Evolutionary conservation across 2,113 vertebrate genomes (phyloP).

Genomic region (Mormoops blainvillei): DNA sequence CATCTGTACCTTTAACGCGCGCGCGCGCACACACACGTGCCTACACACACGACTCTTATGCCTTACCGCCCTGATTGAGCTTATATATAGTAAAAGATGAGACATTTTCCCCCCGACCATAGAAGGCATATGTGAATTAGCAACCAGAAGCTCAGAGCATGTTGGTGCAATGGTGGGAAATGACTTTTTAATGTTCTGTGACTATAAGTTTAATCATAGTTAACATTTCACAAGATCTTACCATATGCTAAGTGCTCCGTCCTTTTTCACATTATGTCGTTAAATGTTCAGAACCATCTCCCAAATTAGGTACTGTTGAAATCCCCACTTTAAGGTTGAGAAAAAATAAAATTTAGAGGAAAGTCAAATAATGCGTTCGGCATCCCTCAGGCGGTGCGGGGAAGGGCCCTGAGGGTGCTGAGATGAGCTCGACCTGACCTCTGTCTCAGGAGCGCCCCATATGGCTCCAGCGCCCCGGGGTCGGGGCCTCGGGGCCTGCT

Average conservation of each 20-base stretch:
- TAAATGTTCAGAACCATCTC: neutral
- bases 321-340: neutral
- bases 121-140: neutral
- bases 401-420: neutral
- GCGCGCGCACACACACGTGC: too few species aligned
- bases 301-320: neutral
- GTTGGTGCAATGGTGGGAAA: neutral
- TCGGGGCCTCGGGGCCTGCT: rapidly evolving
- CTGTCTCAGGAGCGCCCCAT: too few species aligned
- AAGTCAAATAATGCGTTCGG: neutral
- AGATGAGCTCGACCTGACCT: too few species aligned
- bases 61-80: neutral
- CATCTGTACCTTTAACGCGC: neutral
- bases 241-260: neutral
- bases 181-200: neutral
- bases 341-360: neutral
- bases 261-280: neutral
- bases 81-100: neutral
- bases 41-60: neutral
- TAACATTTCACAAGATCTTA: neutral
- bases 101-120: neutral
- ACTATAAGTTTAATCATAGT: neutral
- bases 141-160: neutral
- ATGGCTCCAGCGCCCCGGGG: rapidly evolving
- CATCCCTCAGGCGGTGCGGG: neutral